These are phyloP conservation scores for Camelus dromedarius DNA, from an alignment of 2,113 vertebrate genomes.

Conservation along the genomic window DNA sequence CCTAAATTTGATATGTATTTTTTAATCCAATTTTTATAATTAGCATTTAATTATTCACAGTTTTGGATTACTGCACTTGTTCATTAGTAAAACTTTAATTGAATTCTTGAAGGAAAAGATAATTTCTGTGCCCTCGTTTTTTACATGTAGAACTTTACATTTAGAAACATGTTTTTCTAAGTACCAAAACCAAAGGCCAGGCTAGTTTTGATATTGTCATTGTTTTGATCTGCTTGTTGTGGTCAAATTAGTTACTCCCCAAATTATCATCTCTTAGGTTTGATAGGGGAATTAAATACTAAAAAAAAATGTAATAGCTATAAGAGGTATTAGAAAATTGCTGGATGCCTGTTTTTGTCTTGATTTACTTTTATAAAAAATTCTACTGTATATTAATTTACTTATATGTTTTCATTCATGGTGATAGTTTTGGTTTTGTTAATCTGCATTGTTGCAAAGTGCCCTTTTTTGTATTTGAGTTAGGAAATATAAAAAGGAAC, in stretches of 20 bases:
- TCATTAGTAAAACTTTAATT: conserved; percentile 28
- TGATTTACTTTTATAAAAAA: neutral
- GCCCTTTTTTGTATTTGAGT: neutral
- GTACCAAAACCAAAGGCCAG: neutral
- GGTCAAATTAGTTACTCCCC: neutral
- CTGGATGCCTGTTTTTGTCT: conserved; percentile 23
- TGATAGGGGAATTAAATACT: conserved; percentile 35
- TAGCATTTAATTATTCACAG: neutral
- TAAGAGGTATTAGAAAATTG: neutral
- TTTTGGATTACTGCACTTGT: neutral
- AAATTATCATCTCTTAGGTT: neutral
- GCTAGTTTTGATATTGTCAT: neutral
- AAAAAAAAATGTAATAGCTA: conserved; percentile 46
- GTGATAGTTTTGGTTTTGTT: conserved; percentile 51
- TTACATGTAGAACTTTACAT: neutral
- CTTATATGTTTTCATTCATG: neutral
- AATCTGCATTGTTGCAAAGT: neutral
- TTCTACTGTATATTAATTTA: neutral
- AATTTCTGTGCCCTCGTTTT: neutral
- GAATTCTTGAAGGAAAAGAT: neutral
- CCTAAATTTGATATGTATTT: neutral
- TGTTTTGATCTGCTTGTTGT: neutral
- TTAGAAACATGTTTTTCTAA: neutral
- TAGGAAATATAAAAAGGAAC: neutral
- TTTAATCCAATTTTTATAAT: neutral